Percentiles rank a stretch among this genome's conserved stretches.
phyloP scores from a whole-genome alignment of 2,797 vertebrate species.

The Urophycis tenuis region DNA sequence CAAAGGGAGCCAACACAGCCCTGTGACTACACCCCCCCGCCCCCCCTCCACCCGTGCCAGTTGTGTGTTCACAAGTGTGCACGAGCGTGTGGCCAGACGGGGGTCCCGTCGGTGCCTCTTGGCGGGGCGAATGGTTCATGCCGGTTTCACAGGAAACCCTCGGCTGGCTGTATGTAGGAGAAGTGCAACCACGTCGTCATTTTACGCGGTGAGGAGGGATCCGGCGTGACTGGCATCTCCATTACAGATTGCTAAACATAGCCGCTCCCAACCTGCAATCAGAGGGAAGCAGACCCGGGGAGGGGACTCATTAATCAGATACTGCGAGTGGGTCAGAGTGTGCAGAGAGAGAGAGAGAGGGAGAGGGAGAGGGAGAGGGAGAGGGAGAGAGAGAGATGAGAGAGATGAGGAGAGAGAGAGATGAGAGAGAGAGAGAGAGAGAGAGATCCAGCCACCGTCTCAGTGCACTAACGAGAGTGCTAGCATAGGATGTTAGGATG shows the following conservation, averaged over 20 bases:
- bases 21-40: not conserved
- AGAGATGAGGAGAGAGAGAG: not conserved
- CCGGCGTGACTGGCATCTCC: not conserved
- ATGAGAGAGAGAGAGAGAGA: not conserved
- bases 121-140: not conserved
- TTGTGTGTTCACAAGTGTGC: not conserved
- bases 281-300: not conserved
- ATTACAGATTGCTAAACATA: not conserved
- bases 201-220: not conserved
- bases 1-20: not conserved
- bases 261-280: not conserved
- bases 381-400: not conserved
- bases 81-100: not conserved
- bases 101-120: too few relatives aligned
- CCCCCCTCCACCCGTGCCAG: not conserved
- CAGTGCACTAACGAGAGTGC: slow-evolving; percentile 26
- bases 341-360: not conserved
- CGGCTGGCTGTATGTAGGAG: not conserved
- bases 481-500: slow-evolving; percentile 10
- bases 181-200: not conserved
- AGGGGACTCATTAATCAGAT: not conserved
- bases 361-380: not conserved
- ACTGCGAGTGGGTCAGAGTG: not conserved
- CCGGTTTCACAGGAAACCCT: not conserved
- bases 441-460: slow-evolving; percentile 23